Percentiles rank a stretch among this genome's conserved stretches.
These are phyloP conservation scores for Phortica magna DNA, from an alignment of 2,888 invertebrate genomes.

Conservation along the genomic window DNA sequence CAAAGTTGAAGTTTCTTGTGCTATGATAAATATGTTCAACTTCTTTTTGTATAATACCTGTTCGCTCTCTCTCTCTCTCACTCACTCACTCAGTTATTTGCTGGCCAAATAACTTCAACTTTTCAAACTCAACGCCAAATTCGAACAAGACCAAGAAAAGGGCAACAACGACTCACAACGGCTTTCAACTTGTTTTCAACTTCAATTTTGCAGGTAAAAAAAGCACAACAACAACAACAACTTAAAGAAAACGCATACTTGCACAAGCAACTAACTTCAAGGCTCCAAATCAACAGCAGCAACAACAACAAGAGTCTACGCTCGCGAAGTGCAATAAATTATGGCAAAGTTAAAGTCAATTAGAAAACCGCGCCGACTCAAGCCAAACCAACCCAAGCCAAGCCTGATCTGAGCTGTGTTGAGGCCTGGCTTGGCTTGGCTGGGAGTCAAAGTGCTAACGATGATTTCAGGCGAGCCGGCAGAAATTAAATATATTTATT, in stretches of 20 bases:
- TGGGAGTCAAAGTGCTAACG: background rate
- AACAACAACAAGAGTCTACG: background rate
- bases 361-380: constrained; percentile 49
- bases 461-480: background rate
- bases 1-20: too few relatives aligned
- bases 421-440: background rate
- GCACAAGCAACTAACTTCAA: background rate
- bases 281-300: constrained; percentile 13
- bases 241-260: background rate
- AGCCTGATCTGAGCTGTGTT: background rate
- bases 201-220: constrained; percentile 15
- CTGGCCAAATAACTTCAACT: background rate
- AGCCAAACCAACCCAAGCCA: constrained; percentile 5
- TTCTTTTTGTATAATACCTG: too few relatives aligned
- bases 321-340: constrained; percentile 59
- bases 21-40: too few relatives aligned
- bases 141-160: background rate
- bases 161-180: background rate
- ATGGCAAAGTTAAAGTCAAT: constrained; percentile 65
- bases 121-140: background rate
- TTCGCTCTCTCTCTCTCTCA: background rate
- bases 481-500: constrained; percentile 15
- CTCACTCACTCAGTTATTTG: background rate
- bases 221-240: background rate
- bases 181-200: constrained; percentile 14